phyloP scores from a whole-genome alignment of 1,140 invertebrate species.

The Brachionus koreanus region DNA sequence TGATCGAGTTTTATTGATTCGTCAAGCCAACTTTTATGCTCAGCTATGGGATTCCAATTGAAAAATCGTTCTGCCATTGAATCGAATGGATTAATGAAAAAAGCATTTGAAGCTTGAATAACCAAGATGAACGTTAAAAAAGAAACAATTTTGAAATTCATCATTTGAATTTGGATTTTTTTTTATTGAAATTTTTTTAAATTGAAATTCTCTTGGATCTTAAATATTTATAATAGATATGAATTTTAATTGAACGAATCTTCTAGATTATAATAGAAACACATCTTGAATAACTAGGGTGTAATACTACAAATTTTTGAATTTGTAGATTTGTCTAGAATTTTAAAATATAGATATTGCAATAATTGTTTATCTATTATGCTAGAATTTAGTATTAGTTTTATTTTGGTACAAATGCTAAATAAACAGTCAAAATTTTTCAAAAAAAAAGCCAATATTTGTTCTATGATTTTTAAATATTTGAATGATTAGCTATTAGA shows the following conservation, averaged over 20 bases:
- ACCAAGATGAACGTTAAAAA: background rate
- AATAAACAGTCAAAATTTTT: background rate
- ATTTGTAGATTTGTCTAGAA: background rate
- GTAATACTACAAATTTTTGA: background rate
- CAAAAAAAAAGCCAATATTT: background rate
- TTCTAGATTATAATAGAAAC: constrained; percentile 22
- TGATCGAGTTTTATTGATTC: background rate
- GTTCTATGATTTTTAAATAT: background rate
- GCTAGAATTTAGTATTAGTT: background rate
- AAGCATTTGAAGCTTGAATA: background rate
- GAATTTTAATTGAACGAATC: constrained; percentile 7
- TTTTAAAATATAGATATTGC: background rate
- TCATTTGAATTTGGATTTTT: background rate
- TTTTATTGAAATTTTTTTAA: background rate
- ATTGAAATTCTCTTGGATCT: background rate
- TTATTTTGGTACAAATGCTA: background rate
- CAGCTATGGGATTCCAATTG: background rate
- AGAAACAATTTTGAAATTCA: background rate
- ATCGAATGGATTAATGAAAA: constrained; percentile 16
- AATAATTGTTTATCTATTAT: background rate
- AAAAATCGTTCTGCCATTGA: background rate
- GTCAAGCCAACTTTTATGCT: background rate
- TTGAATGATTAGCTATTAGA: background rate
- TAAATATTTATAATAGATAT: constrained; percentile 18
- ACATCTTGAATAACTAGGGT: constrained; percentile 3